Conservation (phyloP, 2,888 invertebrate species). For the Rhodophaea formosa region DNA sequence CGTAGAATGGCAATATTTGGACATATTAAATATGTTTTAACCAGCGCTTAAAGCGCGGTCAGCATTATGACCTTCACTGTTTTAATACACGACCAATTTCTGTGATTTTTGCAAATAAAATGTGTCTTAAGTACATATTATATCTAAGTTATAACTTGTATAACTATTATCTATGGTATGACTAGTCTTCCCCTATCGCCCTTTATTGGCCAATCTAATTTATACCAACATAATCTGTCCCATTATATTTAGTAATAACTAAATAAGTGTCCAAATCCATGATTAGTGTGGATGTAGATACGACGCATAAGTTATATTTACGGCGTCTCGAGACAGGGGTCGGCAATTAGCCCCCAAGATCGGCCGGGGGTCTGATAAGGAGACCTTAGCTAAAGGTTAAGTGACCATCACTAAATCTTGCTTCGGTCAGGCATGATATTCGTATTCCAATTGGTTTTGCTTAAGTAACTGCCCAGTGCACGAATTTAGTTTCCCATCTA, state of each 20-base stretch:
- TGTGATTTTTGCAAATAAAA: too few species aligned
- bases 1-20: too few species aligned
- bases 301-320: slow-evolving; percentile 30
- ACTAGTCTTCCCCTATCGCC: background rate
- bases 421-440: background rate
- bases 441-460: slow-evolving; percentile 3
- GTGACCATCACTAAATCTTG: slow-evolving; percentile 14
- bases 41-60: too few species aligned
- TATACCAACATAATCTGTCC: slow-evolving; percentile 1
- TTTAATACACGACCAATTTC: too few species aligned
- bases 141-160: too few species aligned
- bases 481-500: too few species aligned
- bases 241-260: slow-evolving; percentile 9
- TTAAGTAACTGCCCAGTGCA: background rate
- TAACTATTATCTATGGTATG: too few species aligned
- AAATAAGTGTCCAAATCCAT: slow-evolving; percentile 25
- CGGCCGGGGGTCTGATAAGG: slow-evolving; percentile 22
- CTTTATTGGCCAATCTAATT: background rate
- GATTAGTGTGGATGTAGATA: slow-evolving; percentile 29
- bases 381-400: slow-evolving; percentile 15
- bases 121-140: too few species aligned
- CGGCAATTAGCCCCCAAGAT: slow-evolving; percentile 31
- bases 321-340: slow-evolving; percentile 27
- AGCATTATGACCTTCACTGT: too few species aligned
- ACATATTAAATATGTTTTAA: too few species aligned